Evolutionary conservation across 2,888 invertebrate genomes (phyloP).

Genomic region (Dryobotodes eremita): DNA sequence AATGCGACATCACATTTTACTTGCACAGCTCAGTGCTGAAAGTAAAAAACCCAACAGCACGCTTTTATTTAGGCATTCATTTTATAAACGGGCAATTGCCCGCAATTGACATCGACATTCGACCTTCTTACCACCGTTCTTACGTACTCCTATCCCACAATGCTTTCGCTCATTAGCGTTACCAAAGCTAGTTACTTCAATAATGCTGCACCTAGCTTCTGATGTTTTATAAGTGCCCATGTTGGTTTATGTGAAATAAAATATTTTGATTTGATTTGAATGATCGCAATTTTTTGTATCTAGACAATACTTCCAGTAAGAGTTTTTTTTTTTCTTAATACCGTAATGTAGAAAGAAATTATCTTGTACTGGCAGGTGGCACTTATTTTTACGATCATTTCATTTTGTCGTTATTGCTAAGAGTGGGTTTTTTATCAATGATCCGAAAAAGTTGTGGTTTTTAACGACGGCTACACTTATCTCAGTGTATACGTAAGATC

Average conservation of each 20-base stretch:
- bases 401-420: slow-evolving; percentile 11
- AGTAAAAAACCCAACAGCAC: background rate
- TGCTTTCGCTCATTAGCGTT: background rate
- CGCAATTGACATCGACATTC: too few relatives aligned
- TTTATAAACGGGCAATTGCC: background rate
- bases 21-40: background rate
- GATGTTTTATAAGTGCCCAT: too few relatives aligned
- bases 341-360: slow-evolving; percentile 9
- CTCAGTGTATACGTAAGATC: slow-evolving; percentile 14
- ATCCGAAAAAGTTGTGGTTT: slow-evolving; percentile 9
- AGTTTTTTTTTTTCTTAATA: background rate
- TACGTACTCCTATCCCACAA: background rate
- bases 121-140: background rate
- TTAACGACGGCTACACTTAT: slow-evolving; percentile 17
- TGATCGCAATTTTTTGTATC: background rate
- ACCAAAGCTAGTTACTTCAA: background rate
- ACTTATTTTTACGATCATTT: slow-evolving; percentile 28
- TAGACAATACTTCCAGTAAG: background rate
- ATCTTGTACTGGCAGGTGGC: background rate
- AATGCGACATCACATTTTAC: background rate
- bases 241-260: too few relatives aligned
- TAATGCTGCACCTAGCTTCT: too few relatives aligned
- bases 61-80: background rate
- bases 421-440: slow-evolving; percentile 23
- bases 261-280: too few relatives aligned